Conservation (phyloP, 1,140 invertebrate genomes). For the Dendrolimus punctatus region DNA sequence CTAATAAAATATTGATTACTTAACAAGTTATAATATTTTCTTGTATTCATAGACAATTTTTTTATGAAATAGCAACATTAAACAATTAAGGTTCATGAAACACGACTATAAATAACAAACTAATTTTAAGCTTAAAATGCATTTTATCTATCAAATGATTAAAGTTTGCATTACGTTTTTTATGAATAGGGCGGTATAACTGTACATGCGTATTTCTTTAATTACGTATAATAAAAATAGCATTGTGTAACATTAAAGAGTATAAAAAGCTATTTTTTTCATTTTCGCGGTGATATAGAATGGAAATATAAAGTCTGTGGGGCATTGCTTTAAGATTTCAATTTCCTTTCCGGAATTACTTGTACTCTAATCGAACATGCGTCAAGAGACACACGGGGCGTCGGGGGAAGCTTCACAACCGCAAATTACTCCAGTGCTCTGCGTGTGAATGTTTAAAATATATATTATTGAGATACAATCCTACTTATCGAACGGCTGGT, state of each 20-base stretch:
- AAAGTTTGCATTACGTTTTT: too few species aligned
- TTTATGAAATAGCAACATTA: too few species aligned
- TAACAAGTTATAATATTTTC: too few species aligned
- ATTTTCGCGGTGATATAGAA: slow-evolving; percentile 42
- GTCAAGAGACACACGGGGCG: slow-evolving; percentile 40
- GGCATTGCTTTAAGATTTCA: slow-evolving; percentile 69
- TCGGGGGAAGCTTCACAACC: slow-evolving; percentile 34
- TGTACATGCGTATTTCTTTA: too few species aligned
- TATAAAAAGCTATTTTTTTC: slow-evolving; percentile 36
- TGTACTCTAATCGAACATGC: slow-evolving; percentile 67
- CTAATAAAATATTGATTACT: too few species aligned
- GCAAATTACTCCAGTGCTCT: slow-evolving; percentile 61
- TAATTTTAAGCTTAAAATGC: too few species aligned
- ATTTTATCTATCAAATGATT: too few species aligned
- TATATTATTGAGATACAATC: slow-evolving; percentile 28
- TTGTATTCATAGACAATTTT: too few species aligned
- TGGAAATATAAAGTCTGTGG: slow-evolving; percentile 56
- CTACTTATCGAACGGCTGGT: slow-evolving; percentile 22
- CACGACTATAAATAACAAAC: too few species aligned
- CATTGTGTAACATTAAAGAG: neutral
- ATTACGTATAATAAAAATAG: too few species aligned
- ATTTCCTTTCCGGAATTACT: slow-evolving; percentile 70
- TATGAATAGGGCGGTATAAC: too few species aligned
- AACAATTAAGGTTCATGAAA: too few species aligned
- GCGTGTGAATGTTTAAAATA: slow-evolving; percentile 62